Evolutionary conservation across 2,113 vertebrate species (phyloP).

Genomic region (Pedetes capensis): DNA sequence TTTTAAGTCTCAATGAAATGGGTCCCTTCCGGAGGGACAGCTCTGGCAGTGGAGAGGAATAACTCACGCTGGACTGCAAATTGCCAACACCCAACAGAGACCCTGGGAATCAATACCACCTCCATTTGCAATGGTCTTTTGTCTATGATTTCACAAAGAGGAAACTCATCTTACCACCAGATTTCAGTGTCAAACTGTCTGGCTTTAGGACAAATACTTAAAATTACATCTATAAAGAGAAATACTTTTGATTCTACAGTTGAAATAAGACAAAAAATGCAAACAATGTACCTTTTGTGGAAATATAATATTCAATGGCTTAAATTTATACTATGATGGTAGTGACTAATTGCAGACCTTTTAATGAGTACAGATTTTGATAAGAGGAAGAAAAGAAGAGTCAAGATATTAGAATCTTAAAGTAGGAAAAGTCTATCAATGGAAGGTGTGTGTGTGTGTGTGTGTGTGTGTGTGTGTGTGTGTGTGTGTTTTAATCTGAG

Average conservation of each 20-base stretch:
- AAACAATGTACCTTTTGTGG: neutral
- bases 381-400: neutral
- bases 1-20: constrained; percentile 27
- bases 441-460: neutral
- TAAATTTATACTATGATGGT: neutral
- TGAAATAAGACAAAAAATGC: neutral
- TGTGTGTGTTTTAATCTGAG: neutral
- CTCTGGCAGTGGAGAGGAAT: no score
- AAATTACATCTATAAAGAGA: neutral
- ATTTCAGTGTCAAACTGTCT: neutral
- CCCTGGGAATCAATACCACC: neutral
- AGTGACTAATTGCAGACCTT: neutral
- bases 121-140: neutral
- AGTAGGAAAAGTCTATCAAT: neutral
- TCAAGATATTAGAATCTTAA: neutral
- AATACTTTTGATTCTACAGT: neutral
- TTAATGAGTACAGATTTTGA: neutral
- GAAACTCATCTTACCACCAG: neutral
- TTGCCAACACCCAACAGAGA: neutral
- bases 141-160: neutral
- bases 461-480: neutral
- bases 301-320: neutral
- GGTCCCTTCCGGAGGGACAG: neutral
- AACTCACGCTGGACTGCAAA: neutral
- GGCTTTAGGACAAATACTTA: neutral